Evolutionary conservation across 2,888 invertebrate genomes (phyloP), one percentile per base, ranked within the genome.

Genomic region (Strigamia maritima): DNA sequence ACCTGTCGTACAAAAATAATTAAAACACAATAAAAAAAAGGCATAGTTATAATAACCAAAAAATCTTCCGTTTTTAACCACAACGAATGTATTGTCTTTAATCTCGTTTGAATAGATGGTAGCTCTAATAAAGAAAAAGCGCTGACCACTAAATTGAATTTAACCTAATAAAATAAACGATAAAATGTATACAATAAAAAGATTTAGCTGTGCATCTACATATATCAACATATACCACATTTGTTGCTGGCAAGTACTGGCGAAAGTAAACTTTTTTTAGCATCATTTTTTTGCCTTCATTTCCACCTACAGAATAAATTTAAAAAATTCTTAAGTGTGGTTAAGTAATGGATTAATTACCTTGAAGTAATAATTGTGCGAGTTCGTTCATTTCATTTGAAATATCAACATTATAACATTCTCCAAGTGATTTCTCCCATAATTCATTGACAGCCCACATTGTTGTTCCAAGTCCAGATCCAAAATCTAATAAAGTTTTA

Each of bases 381-480:
- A 97, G 85, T 82, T 95, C 92, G 83, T 93, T 93, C 94, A 97
- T 96, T 26, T 91, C 87, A 0, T 88, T 84, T 0, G 95, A 95
- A 7, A 90, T 87, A 84, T 98, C 98, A 0, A 97, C 92, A 84
- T 93, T 92, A 82, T 92, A 92, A 85, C 93, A 94, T 87, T 98
- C 97, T 83, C 89, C 90, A 38, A 97, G 88, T 24, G 89, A 85
- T 0, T 89, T 87, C 10, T 88, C 87, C 95, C 95, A 98, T 19
- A 89, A 87, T 3, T 87, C 85, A 83, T 91, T 91, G 0, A 92
- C 90, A 0, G 94, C 97, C 96, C 96, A 96, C 79, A 91, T 90
- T 0, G 91, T 93, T 0, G 94, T 92, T 0, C 96, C 97, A 4
- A 94, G 87, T 0, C 98, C 98, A 6, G 96, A 94, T 0, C 97